Evolutionary conservation across 2,888 invertebrate species (phyloP), one percentile per base, ranked within the genome.

Genomic region (Andrena praecox): DNA sequence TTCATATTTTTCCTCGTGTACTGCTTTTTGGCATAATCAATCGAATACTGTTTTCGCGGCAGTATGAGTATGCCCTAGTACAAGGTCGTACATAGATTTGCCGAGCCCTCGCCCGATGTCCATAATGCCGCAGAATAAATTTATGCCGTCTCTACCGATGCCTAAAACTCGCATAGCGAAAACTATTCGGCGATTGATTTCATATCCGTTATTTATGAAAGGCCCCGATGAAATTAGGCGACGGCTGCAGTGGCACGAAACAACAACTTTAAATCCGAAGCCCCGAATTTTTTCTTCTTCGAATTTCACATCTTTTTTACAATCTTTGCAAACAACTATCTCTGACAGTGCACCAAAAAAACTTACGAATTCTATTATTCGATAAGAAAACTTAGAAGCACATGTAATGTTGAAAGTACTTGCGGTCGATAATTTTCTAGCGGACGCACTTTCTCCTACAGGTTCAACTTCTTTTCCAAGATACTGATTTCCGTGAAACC

Each of bases 1-100:
- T 66, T 68, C 66, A 24, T 16, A 59, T 29, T 75, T 63, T 48
- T 82, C 70, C 50, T 78, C 70, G 66, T 69, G 4, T 2, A 73
- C 72, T 74, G 70, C 77, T 29, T 67, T 60, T 24, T 77, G 52
- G 20, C n/a, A 52, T 8, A 52, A n/a, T 8, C n/a, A 8, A 2
- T 52, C 20, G 20, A 52, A n/a, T 8, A 52, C 52, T 20, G 52
- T 20, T 20, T 20, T 20, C 20, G 52, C 2, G 20, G 20, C 52
- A 20, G 2, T 52, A n/a, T 20, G 20, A 20, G 8, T 52, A 52
- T 52, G 52, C 1, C 20, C 20, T 1, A 52, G 20, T 0, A 52
- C 6, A 52, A 20, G 7, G 20, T 52, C n/a, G 20, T 20, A 52
- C n/a, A 8, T 20, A 0, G 20, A 8, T 20, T 52, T 52, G 20